These are phyloP conservation scores for Anastrepha obliqua DNA, from an alignment of 1,140 invertebrate species.

Conservation along the genomic window DNA sequence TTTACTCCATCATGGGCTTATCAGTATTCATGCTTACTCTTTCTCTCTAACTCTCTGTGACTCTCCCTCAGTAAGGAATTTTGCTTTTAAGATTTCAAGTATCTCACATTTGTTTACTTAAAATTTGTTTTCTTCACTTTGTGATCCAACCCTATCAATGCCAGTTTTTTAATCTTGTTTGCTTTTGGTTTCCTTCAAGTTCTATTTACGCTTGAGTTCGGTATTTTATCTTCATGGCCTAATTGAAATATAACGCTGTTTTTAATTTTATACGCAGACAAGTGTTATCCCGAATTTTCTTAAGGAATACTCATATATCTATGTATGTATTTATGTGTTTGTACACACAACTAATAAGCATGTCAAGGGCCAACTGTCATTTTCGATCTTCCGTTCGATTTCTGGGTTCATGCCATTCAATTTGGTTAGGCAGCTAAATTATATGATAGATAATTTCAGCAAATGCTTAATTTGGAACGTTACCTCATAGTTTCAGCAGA, in stretches of 20 bases:
- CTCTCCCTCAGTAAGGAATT: too few species aligned
- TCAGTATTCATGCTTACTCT: neutral
- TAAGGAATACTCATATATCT: neutral
- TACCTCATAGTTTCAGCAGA: too few species aligned
- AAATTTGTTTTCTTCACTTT: conserved; percentile 26
- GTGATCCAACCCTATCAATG: neutral
- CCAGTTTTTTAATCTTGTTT: conserved; percentile 21
- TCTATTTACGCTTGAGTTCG: neutral
- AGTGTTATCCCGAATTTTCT: neutral
- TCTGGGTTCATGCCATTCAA: neutral
- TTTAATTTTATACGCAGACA: neutral
- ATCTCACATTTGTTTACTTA: neutral
- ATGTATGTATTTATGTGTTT: neutral
- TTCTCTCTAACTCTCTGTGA: too few species aligned
- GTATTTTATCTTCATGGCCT: neutral
- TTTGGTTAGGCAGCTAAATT: neutral
- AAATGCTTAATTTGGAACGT: too few species aligned
- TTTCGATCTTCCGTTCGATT: neutral
- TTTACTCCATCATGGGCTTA: conserved; percentile 15
- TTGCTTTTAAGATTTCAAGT: neutral
- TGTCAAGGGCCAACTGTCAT: conserved; percentile 29
- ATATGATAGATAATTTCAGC: neutral
- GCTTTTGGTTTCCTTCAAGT: neutral
- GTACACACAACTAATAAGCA: neutral
- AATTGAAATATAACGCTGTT: conserved; percentile 26